Evolutionary conservation across 2,888 invertebrate species (phyloP), one percentile per base, ranked within the genome.

Genomic region (Dynastes grantii): DNA sequence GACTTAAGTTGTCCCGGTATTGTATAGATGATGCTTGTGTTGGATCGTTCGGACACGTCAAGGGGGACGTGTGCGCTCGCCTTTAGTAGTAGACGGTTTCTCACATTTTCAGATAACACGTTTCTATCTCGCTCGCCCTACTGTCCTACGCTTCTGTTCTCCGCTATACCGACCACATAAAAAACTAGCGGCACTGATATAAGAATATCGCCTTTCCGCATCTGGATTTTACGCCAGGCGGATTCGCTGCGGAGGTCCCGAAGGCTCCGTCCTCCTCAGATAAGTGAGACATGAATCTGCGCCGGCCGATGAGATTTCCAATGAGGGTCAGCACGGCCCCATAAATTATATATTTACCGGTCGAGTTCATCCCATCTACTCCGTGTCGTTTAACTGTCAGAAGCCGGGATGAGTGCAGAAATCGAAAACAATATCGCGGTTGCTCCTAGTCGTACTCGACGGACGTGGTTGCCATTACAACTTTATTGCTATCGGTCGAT

Each of bases 311-410:
- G 86, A 85, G 86, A 85, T 86, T 85, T 85, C 84, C 83, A 84
- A 82, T 83, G 73, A 73, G 84, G 86, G 85, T 85, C 85, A 84
- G 84, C 83, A 82, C 84, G 83, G 84, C 80, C 84, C 85, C 83
- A 85, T 87, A 87, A 87, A 87, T 87, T 87, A 86, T 85, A 86
- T 86, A 87, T 87, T 86, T 86, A 86, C 86, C 86, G 85, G 85
- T 81, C 85, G 84, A 86, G 86, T 86, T 86, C 86, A 86, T 86
- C 85, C 86, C 85, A 86, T 86, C 84, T 85, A 85, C 85, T 86
- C 83, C 82, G 80, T 81, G 81, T 80, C 80, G 81, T 82, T 78
- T 77, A 73, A 73, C 73, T 73, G 73, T 73, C 73, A 73, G 73
- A 53, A 51, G 40, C 68, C 55, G 40, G 63, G 58, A 29, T 49